phyloP scores from a whole-genome alignment of 2,797 vertebrate species.

The Acanthis flammea region DNA sequence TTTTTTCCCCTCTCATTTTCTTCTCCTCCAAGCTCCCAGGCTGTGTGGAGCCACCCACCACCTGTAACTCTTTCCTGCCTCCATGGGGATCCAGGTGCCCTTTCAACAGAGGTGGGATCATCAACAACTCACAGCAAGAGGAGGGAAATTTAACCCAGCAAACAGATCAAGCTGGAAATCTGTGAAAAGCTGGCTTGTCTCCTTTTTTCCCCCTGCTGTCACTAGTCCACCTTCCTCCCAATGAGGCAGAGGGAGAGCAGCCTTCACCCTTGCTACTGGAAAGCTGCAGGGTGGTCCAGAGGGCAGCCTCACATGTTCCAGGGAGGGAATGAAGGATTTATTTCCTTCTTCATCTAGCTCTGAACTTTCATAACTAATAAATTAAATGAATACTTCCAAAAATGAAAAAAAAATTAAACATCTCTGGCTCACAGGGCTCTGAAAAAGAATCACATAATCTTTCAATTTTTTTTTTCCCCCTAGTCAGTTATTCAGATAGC shows the following conservation, averaged over 20 bases:
- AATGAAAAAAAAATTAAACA: not conserved
- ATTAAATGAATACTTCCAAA: constrained; percentile 41
- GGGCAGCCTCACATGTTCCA: not conserved
- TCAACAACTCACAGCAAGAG: not conserved
- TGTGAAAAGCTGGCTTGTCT: not conserved
- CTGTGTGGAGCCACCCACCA: not conserved
- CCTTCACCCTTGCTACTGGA: not conserved
- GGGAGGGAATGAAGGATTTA: constrained; percentile 25
- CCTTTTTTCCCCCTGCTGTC: not conserved
- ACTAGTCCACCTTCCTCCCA: not conserved
- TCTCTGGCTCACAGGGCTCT: not conserved
- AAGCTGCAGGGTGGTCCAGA: not conserved
- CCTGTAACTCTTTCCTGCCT: not conserved
- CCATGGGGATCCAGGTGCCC: not conserved
- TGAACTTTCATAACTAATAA: constrained; percentile 27
- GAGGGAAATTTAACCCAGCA: not conserved
- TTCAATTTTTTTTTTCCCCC: not conserved
- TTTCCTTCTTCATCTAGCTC: constrained; percentile 10
- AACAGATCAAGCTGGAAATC: not conserved
- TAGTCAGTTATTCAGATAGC: constrained; percentile 5
- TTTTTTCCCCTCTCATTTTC: not conserved
- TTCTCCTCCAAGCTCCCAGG: not conserved
- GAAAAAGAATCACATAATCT: constrained; percentile 11
- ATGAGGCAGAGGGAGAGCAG: not conserved
- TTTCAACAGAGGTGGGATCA: not conserved